phyloP scores from a whole-genome alignment of 53 echinoderm and acorn worm species.

The Temnopleurus reevesii region DNA sequence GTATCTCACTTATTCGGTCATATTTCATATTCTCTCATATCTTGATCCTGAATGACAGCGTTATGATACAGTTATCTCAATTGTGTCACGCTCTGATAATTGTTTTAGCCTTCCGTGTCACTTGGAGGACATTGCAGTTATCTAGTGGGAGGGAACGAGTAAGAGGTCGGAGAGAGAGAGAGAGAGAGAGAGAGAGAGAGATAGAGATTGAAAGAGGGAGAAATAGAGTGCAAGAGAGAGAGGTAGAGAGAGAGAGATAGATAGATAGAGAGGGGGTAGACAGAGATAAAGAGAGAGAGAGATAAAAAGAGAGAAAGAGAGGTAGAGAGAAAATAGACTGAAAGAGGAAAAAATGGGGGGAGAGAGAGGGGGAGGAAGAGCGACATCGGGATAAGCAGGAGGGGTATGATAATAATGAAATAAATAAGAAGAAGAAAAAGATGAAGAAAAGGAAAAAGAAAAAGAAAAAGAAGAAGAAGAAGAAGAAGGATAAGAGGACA shows the following conservation, averaged over 20 bases:
- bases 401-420: neutral
- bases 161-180: neutral
- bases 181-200: neutral
- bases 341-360: neutral
- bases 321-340: neutral
- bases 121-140: too few species aligned
- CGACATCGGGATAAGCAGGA: too few species aligned
- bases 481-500: too few species aligned
- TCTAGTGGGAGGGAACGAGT: neutral
- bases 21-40: too few species aligned
- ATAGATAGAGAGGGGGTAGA: neutral
- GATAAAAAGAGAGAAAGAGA: neutral
- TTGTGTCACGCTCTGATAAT: too few species aligned
- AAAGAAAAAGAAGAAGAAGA: too few species aligned
- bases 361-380: neutral
- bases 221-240: neutral
- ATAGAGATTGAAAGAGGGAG: neutral
- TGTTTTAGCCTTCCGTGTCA: too few species aligned
- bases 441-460: too few species aligned
- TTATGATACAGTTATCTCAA: too few species aligned
- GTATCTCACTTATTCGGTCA: too few species aligned
- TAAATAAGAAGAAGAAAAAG: too few species aligned
- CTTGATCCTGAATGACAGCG: too few species aligned
- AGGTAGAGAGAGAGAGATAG: neutral
- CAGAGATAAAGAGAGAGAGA: neutral